A percentile compares a stretch with the other conserved stretches of the same genome.
These are phyloP conservation scores for Parasteatoda tepidariorum DNA, from an alignment of 1,140 invertebrate species.

Conservation along the genomic window DNA sequence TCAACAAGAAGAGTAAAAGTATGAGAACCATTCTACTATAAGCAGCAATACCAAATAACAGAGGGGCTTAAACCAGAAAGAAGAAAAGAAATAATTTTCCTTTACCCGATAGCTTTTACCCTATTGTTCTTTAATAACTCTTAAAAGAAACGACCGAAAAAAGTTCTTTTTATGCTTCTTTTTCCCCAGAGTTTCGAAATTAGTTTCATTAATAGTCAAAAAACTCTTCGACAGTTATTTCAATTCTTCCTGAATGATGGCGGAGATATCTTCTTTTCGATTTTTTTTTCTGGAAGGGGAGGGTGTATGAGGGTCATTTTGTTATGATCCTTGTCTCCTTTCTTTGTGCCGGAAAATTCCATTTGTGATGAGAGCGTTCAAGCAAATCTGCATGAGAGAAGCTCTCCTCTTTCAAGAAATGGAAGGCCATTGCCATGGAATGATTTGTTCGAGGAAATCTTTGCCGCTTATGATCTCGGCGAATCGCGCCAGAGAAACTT, in stretches of 20 bases:
- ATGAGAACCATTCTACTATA: too few relatives aligned
- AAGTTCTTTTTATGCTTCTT: slow-evolving; percentile 28
- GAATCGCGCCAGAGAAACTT: too few relatives aligned
- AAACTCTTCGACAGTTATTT: slow-evolving; percentile 47
- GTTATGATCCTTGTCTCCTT: slow-evolving; percentile 17
- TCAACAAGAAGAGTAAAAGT: too few relatives aligned
- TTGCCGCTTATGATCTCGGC: background rate
- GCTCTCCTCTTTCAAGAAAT: background rate
- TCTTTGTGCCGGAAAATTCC: slow-evolving; percentile 34
- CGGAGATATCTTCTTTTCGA: background rate
- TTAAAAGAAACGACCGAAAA: slow-evolving; percentile 49
- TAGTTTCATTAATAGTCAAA: slow-evolving; percentile 57
- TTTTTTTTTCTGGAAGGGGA: background rate
- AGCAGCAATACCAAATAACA: too few relatives aligned
- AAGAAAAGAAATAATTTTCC: too few relatives aligned
- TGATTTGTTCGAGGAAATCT: background rate
- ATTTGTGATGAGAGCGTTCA: slow-evolving; percentile 27
- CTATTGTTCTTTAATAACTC: slow-evolving; percentile 58
- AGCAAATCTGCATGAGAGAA: slow-evolving; percentile 7
- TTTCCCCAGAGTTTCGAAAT: slow-evolving; percentile 16
- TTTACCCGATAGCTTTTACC: slow-evolving; percentile 1
- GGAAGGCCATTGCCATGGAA: background rate
- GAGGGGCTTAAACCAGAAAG: too few relatives aligned
- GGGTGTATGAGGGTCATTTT: background rate
- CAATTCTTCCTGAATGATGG: background rate